These are phyloP conservation scores for Vanessa tameamea DNA, from an alignment of 1,140 invertebrate genomes.

Conservation along the genomic window DNA sequence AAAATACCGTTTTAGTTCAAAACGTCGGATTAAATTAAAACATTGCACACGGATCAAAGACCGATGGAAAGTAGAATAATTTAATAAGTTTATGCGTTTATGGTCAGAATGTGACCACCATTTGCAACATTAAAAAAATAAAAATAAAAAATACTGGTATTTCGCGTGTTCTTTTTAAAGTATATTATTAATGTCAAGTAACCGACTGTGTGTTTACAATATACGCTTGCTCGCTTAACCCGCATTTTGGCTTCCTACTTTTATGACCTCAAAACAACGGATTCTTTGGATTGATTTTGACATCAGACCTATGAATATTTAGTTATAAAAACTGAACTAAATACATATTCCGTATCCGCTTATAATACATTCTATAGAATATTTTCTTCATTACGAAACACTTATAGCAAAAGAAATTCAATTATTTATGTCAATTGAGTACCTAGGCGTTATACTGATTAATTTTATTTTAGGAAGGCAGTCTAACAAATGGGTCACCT, in stretches of 20 bases:
- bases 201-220: conserved; percentile 18
- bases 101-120: no score
- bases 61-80: no score
- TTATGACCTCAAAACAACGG: conserved; percentile 31
- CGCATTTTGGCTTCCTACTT: conserved; percentile 36
- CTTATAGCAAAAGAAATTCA: not conserved
- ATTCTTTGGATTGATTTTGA: conserved; percentile 22
- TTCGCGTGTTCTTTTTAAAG: no score
- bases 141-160: no score
- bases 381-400: not conserved
- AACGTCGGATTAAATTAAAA: no score
- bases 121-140: no score
- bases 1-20: no score
- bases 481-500: no score
- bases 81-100: no score
- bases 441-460: no score
- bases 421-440: not conserved
- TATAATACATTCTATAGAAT: not conserved
- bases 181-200: not conserved
- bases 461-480: no score
- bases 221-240: conserved; percentile 34
- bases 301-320: conserved; percentile 9
- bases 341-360: not conserved
- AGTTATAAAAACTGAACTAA: not conserved
- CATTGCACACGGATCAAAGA: no score